Base-by-base conservation (phyloP, 92 coral and sea anemone species). In the Phenganax stokvisi region DNA sequence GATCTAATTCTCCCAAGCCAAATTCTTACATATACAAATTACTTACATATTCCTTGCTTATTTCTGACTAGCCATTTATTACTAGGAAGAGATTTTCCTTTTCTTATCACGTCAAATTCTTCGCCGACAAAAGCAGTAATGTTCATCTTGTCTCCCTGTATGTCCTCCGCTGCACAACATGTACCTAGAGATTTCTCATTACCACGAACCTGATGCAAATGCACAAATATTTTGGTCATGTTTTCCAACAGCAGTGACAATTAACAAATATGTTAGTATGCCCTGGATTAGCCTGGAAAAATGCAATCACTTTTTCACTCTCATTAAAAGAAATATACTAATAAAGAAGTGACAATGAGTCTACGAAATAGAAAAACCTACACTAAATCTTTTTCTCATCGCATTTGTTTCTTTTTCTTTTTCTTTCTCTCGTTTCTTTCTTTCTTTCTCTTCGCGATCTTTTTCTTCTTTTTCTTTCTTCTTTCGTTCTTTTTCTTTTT, bases 61-160 rank as follows among this genome's bases (percentile, higher is more conserved):
- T 85, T 89, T 65, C 79, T 89, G 66, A 93, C 87, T 72, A 93
- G 86, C 93, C 93, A 93, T 68, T 89, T 93, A 54, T 76, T 76
- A 60, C 28, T 57, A 12, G 81, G 81, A 59, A 8, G 58, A 6
- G 73, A 53, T 54, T 76, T 76, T 27, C 67, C 81, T 59, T 76
- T 76, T 76, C 81, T 76, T 58, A 76, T 57, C 0, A 76, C n/a
- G 53, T 76, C 69, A 37, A 76, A 57, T 13, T 47, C 81, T 59
- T 76, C 81, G n/a, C 81, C 81, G 57, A 76, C 60, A n/a, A 55
- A 30, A 20, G 81, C 81, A 15, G 81, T 8, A 12, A 76, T 57
- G 60, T 76, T 56, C 81, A 76, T 76, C 71, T 58, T 76, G 12
- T 76, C 47, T 59, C 81, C 81, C n/a, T 12, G 70, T 57, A 76